Evolutionary conservation across 2,113 vertebrate species (phyloP).

Genomic region (Balaeniceps rex): DNA sequence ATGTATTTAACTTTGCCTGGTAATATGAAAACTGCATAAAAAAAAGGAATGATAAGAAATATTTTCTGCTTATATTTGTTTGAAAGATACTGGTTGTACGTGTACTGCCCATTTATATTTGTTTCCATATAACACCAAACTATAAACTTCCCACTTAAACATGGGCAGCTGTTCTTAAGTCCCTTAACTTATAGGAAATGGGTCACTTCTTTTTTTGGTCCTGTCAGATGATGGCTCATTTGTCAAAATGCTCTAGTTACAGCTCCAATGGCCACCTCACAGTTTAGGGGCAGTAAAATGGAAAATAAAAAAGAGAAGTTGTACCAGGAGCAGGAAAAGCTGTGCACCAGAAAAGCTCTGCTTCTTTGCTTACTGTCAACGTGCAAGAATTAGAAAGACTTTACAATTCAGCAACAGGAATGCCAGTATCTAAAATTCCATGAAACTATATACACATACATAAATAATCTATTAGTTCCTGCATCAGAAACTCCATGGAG

Average conservation of each 20-base stretch:
- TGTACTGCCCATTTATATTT: neutral
- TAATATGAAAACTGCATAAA: neutral
- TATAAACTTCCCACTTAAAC: neutral
- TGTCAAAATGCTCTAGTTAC: neutral
- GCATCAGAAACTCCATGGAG: neutral
- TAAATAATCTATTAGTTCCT: neutral
- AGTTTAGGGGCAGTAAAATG: neutral
- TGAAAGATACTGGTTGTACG: neutral
- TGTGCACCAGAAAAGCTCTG: neutral
- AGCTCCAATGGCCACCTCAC: neutral
- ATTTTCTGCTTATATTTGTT: neutral
- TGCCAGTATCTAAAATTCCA: neutral
- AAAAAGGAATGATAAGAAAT: neutral
- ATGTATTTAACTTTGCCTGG: neutral
- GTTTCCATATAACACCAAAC: neutral
- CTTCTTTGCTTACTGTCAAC: neutral
- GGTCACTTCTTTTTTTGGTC: neutral
- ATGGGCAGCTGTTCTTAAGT: neutral
- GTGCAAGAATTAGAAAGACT: neutral
- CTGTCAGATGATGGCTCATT: neutral
- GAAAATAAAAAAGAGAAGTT: neutral
- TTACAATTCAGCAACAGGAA: neutral
- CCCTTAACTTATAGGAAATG: neutral
- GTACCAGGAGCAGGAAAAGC: neutral
- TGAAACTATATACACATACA: neutral